Base-by-base conservation (phyloP, 2,888 invertebrate genomes). In the Ormyrus thymus region DNA sequence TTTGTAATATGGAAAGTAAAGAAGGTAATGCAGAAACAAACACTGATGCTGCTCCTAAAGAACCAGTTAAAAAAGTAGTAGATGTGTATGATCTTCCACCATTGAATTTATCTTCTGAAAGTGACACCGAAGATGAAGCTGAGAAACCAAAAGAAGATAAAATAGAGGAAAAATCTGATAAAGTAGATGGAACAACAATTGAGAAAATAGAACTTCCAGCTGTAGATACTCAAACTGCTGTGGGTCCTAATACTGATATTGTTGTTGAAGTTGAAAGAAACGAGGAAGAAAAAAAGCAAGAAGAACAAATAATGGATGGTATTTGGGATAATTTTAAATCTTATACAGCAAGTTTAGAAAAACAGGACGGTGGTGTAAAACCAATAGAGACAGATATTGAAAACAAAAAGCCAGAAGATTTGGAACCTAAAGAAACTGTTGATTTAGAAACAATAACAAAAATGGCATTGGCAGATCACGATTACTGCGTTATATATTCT, bases 311-410 rank as follows among this genome's bases (percentile, higher is more conserved):
- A 83, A 92, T 94, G 86, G 92, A 94, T 84, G 94, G 94, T 69
- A 94, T 95, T 85, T 95, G 95, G 95, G 94, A 95, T 86, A 94
- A 95, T 86, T 95, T 95, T 84, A 94, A 95, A 86, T 93, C 93
- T 76, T 95, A 95, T 86, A 94, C 94, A 86, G 94, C 94, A 53
- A 94, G 93, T 86, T 92, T 94, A 79, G 94, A 93, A 83, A 93
- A 93, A 85, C 64, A 90, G 88, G 85, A 86, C 3, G 72, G 72
- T 0, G 76, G 58, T 15, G 82, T 15, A 11, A 61, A 71, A 7
- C 43, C 77, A 45, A 65, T 45, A 29, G 72, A 76, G 8, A 15
- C 10, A 15, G 61, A 72, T 55, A 46, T 29, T 53, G 76, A 73
- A 29, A 65, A n/a, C 48, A 58, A 64, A n/a, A 65, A 10, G 29